Conservation (phyloP, 2,797 vertebrate species). For the Sebastiscus tertius region DNA sequence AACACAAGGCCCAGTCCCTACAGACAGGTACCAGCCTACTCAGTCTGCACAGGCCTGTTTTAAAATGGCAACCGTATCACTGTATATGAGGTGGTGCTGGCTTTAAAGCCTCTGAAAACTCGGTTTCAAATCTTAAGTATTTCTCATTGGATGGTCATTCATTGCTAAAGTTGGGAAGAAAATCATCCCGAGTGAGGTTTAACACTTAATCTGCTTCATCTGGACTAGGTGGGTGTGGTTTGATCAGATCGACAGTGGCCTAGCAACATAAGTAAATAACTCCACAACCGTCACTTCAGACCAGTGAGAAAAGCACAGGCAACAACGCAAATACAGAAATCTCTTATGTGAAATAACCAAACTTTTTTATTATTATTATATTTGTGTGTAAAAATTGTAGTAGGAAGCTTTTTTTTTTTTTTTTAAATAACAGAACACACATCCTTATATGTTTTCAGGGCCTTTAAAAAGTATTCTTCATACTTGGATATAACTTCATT, state of each 20-base stretch:
- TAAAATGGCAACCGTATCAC: background rate
- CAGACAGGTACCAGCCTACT: conserved; percentile 90
- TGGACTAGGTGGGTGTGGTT: conserved; percentile 14
- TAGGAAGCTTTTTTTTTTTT: background rate
- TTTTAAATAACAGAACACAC: too few relatives aligned
- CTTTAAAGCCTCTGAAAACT: background rate
- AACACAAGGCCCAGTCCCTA: conserved; percentile 93
- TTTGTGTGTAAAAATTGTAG: background rate
- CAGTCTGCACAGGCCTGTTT: conserved; percentile 15
- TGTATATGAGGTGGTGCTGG: background rate
- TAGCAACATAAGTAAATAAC: conserved; percentile 4
- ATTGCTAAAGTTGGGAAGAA: background rate
- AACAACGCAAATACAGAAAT: background rate
- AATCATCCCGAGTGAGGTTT: background rate
- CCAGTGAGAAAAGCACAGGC: background rate
- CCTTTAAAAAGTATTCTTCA: background rate
- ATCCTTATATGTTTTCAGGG: background rate
- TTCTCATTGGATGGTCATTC: background rate
- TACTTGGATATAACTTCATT: background rate
- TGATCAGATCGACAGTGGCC: conserved; percentile 12
- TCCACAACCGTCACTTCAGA: background rate
- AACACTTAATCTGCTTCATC: conserved; percentile 26
- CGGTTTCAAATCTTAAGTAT: background rate
- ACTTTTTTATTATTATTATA: fast-evolving
- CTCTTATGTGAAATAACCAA: background rate